Conservation (phyloP, 2,888 invertebrate species). For the Colletes collaris region DNA sequence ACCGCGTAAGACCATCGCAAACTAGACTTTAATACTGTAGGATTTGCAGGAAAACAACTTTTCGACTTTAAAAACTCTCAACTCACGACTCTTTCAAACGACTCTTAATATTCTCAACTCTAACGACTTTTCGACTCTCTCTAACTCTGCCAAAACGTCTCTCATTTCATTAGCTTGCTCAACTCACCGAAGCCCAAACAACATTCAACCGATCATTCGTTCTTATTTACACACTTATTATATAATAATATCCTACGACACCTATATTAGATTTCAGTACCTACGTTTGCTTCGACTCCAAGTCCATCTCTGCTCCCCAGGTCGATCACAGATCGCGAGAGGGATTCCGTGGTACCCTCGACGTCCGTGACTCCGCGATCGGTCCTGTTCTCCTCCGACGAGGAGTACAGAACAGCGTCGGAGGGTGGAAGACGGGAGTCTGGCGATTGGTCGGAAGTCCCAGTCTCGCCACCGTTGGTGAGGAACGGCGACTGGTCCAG, state of each 20-base stretch:
- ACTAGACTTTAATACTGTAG: no score
- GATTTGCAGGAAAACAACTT: no score
- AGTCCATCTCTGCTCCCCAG: slow-evolving; percentile 38
- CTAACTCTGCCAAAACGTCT: no score
- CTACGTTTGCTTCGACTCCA: not conserved
- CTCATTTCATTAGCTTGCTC: no score
- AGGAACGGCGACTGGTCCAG: slow-evolving; percentile 76
- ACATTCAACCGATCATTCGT: no score
- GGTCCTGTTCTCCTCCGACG: slow-evolving; percentile 92
- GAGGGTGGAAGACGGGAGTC: slow-evolving; percentile 92
- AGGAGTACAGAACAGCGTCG: slow-evolving; percentile 94
- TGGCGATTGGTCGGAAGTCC: slow-evolving; percentile 92
- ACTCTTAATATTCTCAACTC: no score
- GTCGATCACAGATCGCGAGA: slow-evolving; percentile 77
- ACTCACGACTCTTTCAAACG: no score
- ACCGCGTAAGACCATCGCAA: slow-evolving; percentile 71
- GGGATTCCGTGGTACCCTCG: slow-evolving; percentile 84
- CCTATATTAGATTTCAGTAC: not conserved
- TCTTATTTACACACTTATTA: no score
- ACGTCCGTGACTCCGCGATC: slow-evolving; percentile 88
- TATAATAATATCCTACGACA: no score
- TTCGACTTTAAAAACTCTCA: no score
- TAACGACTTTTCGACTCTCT: no score
- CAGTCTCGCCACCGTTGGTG: slow-evolving; percentile 84
- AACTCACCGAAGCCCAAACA: no score